Base-by-base conservation (phyloP, 2,888 invertebrate genomes). In the Phaonia tiefii region DNA sequence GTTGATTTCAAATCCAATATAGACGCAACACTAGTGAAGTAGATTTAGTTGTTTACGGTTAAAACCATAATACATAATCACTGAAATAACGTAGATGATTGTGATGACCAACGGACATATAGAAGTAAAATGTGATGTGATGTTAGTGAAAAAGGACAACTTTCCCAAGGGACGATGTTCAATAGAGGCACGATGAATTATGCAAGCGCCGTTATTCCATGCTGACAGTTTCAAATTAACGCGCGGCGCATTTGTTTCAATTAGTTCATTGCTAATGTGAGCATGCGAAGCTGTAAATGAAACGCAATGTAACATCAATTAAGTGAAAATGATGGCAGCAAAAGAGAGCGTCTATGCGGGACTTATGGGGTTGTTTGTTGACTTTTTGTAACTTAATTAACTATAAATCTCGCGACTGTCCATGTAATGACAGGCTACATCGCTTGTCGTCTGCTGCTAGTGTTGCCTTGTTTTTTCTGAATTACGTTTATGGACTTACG, bases 161-260 rank as follows among this genome's bases (percentile, higher is more conserved):
- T 86, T 84, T 90, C 90, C 92, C 79, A 93, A 91, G 31, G 91
- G 91, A 58, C 92, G 91, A 85, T 94, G 92, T 85, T 95, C 95
- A 22, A 97, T 93, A n/a, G 94, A 93, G 88, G 96, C 96, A 86
- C 95, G 94, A 73, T 92, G 93, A 84, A 97, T 94, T 0, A 95
- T 94, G 89, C 98, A 98, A 31, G 96, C 96, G 69, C 96, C 96
- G 88, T 95, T 95, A 85, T 95, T 95, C 97, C 97, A 98, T 8
- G 95, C 94, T 51, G 94, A 92, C 51, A 98, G 92, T 89, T 96
- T 95, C 42, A 97, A 92, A 71, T 95, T 94, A 11, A 96, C 93
- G 85, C 95, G 95, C 2, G 96, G 95, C 77, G 95, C 94, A 90
- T 97, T 97, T 13, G 95, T 93, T 17, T 93, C 92, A 83, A 97